Conservation (phyloP, 2,797 vertebrate genomes). For the Myotis daubentonii region DNA sequence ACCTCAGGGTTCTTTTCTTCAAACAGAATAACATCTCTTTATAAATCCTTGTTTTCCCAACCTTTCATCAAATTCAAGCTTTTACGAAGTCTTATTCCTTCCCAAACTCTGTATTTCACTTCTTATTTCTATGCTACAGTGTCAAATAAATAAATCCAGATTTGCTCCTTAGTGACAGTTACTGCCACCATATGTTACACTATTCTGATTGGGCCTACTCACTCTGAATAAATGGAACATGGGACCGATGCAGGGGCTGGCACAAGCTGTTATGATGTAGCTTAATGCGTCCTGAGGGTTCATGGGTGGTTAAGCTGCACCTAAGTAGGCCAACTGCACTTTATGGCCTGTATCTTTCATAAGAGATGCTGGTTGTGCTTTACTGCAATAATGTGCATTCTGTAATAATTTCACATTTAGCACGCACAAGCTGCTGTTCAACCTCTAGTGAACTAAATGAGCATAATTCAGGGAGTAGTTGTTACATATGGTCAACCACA, state of each 20-base stretch:
- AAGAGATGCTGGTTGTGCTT: not conserved
- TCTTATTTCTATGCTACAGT: not conserved
- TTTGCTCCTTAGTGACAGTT: not conserved
- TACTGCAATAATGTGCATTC: not conserved
- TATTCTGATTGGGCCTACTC: not conserved
- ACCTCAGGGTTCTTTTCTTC: not conserved
- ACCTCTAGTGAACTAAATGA: not conserved
- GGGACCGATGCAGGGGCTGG: not conserved
- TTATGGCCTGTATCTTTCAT: not conserved
- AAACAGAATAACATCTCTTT: not conserved
- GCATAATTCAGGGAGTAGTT: not conserved
- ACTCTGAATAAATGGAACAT: not conserved
- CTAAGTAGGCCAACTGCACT: not conserved
- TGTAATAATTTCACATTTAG: not conserved
- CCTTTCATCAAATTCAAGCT: not conserved
- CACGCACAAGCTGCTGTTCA: not conserved
- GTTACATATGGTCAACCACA: not conserved
- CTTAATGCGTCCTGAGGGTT: not conserved
- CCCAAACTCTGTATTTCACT: not conserved
- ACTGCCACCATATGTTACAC: not conserved
- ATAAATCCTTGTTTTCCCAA: not conserved
- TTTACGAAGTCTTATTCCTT: not conserved
- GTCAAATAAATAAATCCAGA: constrained; percentile 25
- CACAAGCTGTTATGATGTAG: not conserved
- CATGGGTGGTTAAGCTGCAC: not conserved